Base-by-base conservation (phyloP, 2,113 vertebrate genomes). In the Serinus canaria region DNA sequence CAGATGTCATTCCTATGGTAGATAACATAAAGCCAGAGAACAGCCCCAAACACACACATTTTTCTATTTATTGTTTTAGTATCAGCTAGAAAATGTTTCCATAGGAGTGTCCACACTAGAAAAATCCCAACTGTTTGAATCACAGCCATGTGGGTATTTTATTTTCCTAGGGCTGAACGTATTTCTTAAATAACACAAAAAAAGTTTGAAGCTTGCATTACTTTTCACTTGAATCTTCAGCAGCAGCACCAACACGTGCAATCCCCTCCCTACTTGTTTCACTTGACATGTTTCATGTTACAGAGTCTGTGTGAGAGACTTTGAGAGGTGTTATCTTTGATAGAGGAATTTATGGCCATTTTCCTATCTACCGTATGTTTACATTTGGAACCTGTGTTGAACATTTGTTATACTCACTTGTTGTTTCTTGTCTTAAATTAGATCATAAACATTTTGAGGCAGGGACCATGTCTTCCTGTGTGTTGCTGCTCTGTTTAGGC, bases 271-370 rank as follows among this genome's bases (percentile, higher is more conserved):
- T 68, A 19, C 66, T 87, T 68, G 63, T 82, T 90, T 80, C 0
- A 1, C 84, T 94, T 94, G 96, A 95, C 92, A 46, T 97, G 90
- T 94, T 97, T 96, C 96, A 94, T 73, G 90, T 95, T 97, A 87
- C 85, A 74, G 90, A 77, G 72, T 10, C 93, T 50, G 73, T 60
- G 55, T 0, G 47, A 89, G 91, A 96, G 94, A 88, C 87, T 96
- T 93, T 93, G 96, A 96, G 92, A 96, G 88, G 95, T 95, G 93
- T 96, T 97, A 95, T 97, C 95, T 97, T 94, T 88, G 90, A 93
- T 95, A 89, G 55, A 97, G 92, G 95, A 97, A 97, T 97, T 97
- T 97, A 97, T 95, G 96, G 88, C 89, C 95, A 92, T 97, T 97
- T 97, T 95, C 96, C 95, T 97, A 96, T 94, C 96, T 97, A 90